A percentile compares a stretch with the other conserved stretches of the same genome.
Evolutionary conservation across 2,797 vertebrate genomes (phyloP).

Genomic region (Austrolebias charrua): DNA sequence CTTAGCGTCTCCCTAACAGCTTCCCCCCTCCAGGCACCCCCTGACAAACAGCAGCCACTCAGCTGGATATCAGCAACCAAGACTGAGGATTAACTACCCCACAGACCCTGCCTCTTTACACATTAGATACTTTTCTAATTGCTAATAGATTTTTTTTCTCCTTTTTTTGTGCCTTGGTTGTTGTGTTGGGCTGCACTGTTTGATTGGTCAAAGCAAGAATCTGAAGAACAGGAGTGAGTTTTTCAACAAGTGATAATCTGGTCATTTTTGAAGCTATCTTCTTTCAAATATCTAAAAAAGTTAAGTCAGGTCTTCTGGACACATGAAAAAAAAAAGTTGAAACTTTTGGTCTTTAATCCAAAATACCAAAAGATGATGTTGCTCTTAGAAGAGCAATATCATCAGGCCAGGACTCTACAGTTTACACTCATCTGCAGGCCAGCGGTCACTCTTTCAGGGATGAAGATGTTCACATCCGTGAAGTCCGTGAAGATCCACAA

Average conservation of each 20-base stretch:
- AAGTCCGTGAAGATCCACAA: too few species aligned
- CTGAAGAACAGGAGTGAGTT: slow-evolving; percentile 10
- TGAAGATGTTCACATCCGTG: too few species aligned
- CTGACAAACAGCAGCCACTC: slow-evolving; percentile 59
- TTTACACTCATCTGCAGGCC: too few species aligned
- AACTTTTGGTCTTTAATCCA: too few species aligned
- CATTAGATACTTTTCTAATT: slow-evolving; percentile 73
- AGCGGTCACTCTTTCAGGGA: too few species aligned
- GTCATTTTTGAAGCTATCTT: too few species aligned
- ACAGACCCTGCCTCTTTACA: slow-evolving; percentile 59
- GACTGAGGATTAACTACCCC: slow-evolving; percentile 68
- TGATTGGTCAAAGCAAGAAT: slow-evolving; percentile 5
- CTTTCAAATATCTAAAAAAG: not conserved
- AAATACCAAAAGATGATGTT: too few species aligned
- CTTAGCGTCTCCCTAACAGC: slow-evolving; percentile 27
- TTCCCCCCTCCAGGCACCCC: slow-evolving; percentile 19
- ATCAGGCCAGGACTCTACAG: too few species aligned
- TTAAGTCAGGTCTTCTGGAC: too few species aligned
- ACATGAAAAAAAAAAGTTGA: too few species aligned
- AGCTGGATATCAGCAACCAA: slow-evolving; percentile 66
- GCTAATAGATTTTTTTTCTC: slow-evolving; percentile 43
- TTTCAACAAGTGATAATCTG: not conserved
- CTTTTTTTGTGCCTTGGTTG: slow-evolving; percentile 57
- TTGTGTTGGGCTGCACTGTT: slow-evolving; percentile 52
- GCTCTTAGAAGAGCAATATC: too few species aligned